Conservation (phyloP, 2,113 vertebrate species). For the Chlorodrepanis virens region DNA sequence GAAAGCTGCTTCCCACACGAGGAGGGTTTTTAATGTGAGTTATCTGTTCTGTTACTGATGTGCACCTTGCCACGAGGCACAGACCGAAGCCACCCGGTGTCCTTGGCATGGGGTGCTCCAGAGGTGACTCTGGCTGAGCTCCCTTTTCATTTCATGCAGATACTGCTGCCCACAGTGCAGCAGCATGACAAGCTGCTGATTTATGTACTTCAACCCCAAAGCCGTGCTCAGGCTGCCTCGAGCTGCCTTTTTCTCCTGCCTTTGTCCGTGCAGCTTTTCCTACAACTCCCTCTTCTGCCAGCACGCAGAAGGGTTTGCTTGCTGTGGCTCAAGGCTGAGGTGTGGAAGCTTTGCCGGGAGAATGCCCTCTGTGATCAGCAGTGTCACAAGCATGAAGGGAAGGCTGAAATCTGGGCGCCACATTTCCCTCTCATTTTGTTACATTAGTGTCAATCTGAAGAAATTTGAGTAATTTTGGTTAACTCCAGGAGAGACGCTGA, state of each 20-base stretch:
- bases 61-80: neutral
- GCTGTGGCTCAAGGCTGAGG: neutral
- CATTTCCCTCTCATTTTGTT: constrained; percentile 26
- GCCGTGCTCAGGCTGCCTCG: neutral
- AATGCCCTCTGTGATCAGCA: neutral
- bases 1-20: neutral
- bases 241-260: neutral
- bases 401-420: constrained; percentile 2
- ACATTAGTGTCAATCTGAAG: neutral
- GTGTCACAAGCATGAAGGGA: rapidly evolving
- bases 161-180: neutral
- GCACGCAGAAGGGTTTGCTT: constrained; percentile 47
- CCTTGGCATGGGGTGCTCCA: neutral
- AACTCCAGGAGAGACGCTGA: neutral
- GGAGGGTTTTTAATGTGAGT: neutral
- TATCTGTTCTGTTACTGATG: neutral
- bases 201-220: neutral
- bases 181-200: neutral
- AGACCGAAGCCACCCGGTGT: neutral
- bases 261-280: constrained; percentile 46
- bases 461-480: constrained; percentile 6
- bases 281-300: constrained; percentile 72
- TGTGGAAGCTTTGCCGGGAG: neutral
- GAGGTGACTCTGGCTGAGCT: neutral
- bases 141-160: neutral